phyloP scores from a whole-genome alignment of 2,797 vertebrate species.

The Hyperoplus lanceolatus region DNA sequence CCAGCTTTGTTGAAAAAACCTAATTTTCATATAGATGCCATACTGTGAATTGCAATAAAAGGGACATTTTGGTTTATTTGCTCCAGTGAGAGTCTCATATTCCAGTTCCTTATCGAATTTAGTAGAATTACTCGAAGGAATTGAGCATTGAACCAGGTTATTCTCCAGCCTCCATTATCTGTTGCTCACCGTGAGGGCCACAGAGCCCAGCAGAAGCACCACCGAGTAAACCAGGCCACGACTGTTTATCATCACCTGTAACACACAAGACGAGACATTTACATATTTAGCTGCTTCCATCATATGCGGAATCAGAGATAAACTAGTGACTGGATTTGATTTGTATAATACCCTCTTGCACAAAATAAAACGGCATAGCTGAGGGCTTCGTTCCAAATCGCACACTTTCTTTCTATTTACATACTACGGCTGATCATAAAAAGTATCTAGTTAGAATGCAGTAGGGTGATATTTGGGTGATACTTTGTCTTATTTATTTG shows the following conservation, averaged over 20 bases:
- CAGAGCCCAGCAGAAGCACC: slow-evolving; percentile 93
- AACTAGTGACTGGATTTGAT: neutral
- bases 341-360: neutral
- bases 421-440: too few species aligned
- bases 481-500: too few species aligned
- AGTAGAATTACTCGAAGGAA: neutral
- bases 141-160: neutral
- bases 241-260: slow-evolving; percentile 96
- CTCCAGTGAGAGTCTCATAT: neutral
- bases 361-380: neutral
- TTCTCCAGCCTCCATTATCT: neutral
- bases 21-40: neutral
- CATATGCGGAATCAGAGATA: neutral
- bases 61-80: neutral
- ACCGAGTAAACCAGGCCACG: slow-evolving; percentile 95
- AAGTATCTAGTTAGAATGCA: too few species aligned
- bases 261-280: slow-evolving; percentile 16
- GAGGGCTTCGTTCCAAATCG: too few species aligned
- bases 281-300: too few species aligned
- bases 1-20: neutral
- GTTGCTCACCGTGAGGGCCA: slow-evolving; percentile 93
- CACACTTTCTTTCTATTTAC: too few species aligned
- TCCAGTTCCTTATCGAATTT: neutral
- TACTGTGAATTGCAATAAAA: neutral
- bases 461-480: too few species aligned